Conservation (phyloP, 2,113 vertebrate species). For the Pantherophis guttatus region DNA sequence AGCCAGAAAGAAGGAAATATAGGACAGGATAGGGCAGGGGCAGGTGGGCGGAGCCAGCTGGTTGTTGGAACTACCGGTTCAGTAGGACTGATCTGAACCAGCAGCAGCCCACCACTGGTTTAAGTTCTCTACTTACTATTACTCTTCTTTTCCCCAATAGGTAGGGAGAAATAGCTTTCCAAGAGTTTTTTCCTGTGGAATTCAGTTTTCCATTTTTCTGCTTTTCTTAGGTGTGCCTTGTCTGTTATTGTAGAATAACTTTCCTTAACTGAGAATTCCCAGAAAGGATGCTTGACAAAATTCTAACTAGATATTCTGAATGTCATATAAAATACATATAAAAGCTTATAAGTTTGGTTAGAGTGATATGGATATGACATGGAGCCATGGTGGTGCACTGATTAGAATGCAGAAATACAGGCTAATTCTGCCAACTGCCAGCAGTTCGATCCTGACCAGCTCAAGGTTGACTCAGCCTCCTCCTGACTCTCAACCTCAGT, state of each 20-base stretch:
- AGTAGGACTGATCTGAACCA: too few species aligned
- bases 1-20: too few species aligned
- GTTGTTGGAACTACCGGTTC: too few species aligned
- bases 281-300: neutral
- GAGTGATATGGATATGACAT: neutral
- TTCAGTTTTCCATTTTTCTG: neutral
- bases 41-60: too few species aligned
- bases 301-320: neutral
- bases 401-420: neutral
- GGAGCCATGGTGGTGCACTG: neutral
- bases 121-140: neutral
- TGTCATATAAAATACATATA: neutral
- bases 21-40: too few species aligned
- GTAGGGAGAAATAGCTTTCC: neutral
- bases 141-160: neutral
- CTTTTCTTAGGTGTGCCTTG: neutral
- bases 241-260: neutral
- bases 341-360: neutral
- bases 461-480: neutral
- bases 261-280: neutral
- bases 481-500: neutral
- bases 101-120: too few species aligned
- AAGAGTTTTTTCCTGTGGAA: neutral
- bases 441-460: neutral
- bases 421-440: neutral